phyloP scores from a whole-genome alignment of 2,113 vertebrate genomes.

The Nematolebias whitei region DNA sequence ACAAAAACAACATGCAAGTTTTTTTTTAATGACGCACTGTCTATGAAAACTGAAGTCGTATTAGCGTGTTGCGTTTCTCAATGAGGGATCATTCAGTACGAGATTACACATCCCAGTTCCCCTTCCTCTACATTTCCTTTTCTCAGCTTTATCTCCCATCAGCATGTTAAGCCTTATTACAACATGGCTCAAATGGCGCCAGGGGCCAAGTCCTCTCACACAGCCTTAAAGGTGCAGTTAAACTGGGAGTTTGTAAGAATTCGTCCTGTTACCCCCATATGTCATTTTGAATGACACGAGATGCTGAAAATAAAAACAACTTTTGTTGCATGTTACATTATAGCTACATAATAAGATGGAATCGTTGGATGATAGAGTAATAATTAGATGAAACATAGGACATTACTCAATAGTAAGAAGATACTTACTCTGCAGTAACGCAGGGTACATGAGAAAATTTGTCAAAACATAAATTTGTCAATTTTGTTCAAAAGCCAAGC shows the following conservation, averaged over 20 bases:
- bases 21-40: slow-evolving; percentile 16
- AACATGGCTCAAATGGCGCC: slow-evolving; percentile 66
- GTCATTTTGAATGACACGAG: background rate
- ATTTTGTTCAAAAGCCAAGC: too few species aligned
- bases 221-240: slow-evolving; percentile 50
- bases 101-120: slow-evolving; percentile 62
- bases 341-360: background rate
- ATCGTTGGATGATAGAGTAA: background rate
- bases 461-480: too few species aligned
- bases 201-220: slow-evolving; percentile 37
- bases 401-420: background rate
- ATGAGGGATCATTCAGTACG: slow-evolving; percentile 54
- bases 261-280: background rate
- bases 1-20: slow-evolving; percentile 15
- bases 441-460: too few species aligned
- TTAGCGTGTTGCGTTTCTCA: slow-evolving; percentile 36
- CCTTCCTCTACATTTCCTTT: slow-evolving; percentile 68
- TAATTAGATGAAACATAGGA: too few species aligned
- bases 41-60: slow-evolving; percentile 14
- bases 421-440: too few species aligned
- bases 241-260: background rate
- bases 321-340: background rate
- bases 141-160: slow-evolving; percentile 70
- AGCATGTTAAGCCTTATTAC: slow-evolving; percentile 68
- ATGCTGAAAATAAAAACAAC: background rate